These are phyloP conservation scores for Lasioglossum malachurum DNA, from an alignment of 2,888 invertebrate species.

Conservation along the genomic window DNA sequence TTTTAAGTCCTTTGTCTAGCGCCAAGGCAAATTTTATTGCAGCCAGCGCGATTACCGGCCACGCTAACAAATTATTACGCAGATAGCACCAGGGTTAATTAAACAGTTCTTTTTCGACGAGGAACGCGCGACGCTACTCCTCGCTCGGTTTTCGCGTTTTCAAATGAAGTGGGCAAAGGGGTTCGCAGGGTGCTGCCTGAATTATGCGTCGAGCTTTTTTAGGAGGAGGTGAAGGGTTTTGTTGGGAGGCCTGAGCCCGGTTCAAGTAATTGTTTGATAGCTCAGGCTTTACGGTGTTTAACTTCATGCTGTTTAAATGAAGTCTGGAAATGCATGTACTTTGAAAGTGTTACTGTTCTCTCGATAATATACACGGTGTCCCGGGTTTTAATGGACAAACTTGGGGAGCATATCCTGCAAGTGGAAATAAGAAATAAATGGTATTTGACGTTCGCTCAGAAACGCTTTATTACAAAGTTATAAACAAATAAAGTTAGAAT, in stretches of 20 bases:
- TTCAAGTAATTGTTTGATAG: neutral
- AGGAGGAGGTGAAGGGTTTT: neutral
- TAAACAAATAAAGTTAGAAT: no score
- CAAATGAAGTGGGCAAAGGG: neutral
- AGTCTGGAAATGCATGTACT: neutral
- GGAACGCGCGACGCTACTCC: neutral
- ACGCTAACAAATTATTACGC: slow-evolving; percentile 2
- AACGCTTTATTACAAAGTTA: no score
- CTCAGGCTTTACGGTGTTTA: neutral
- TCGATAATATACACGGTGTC: no score
- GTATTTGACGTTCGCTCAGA: no score
- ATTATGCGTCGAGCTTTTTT: neutral
- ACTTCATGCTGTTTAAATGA: neutral
- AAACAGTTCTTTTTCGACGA: neutral
- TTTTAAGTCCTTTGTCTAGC: neutral
- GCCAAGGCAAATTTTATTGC: neutral
- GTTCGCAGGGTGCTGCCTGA: neutral
- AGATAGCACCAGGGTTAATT: slow-evolving; percentile 1
- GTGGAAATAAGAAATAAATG: no score
- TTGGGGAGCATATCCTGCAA: no score
- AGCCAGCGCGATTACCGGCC: neutral
- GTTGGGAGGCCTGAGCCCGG: neutral
- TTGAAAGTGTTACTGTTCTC: no score
- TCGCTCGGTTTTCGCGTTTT: neutral
- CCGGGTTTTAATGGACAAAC: no score